Conservation (phyloP, 2,113 vertebrate species). For the Callithrix jacchus region DNA sequence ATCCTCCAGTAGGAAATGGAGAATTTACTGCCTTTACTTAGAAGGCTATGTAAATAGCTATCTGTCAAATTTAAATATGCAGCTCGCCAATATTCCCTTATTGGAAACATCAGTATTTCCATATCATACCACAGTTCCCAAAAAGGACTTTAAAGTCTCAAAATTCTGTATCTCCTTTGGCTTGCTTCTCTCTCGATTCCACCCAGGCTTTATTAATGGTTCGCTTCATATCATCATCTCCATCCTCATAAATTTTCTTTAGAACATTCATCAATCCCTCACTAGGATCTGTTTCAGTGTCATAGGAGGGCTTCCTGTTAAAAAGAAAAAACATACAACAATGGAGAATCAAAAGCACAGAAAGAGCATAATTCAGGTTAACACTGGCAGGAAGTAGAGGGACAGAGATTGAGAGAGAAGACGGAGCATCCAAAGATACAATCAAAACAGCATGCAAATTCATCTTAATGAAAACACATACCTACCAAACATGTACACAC, state of each 20-base stretch:
- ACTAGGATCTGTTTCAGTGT: constrained; percentile 91
- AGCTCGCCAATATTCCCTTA: constrained; percentile 75
- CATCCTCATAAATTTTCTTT: constrained; percentile 97
- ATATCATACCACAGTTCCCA: constrained; percentile 64
- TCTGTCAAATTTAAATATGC: constrained; percentile 69
- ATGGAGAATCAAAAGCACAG: not conserved
- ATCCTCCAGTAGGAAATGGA: constrained; percentile 82
- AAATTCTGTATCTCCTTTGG: constrained; percentile 90
- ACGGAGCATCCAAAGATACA: not conserved
- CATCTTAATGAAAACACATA: not conserved
- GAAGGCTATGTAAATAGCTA: constrained; percentile 79
- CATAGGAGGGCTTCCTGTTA: constrained; percentile 91
- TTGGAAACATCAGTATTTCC: constrained; percentile 77
- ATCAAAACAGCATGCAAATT: not conserved
- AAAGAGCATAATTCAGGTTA: not conserved
- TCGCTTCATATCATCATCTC: constrained; percentile 98
- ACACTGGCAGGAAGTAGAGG: not conserved
- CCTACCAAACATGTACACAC: not conserved
- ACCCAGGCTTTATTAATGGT: constrained; percentile 99
- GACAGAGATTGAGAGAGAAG: not conserved
- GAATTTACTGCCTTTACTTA: constrained; percentile 77
- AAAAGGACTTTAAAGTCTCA: constrained; percentile 78
- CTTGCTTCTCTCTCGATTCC: constrained; percentile 96
- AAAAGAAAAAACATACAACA: not conserved
- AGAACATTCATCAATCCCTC: constrained; percentile 96